Evolutionary conservation across 2,113 vertebrate species (phyloP).

Genomic region (Cynoglossus semilaevis): DNA sequence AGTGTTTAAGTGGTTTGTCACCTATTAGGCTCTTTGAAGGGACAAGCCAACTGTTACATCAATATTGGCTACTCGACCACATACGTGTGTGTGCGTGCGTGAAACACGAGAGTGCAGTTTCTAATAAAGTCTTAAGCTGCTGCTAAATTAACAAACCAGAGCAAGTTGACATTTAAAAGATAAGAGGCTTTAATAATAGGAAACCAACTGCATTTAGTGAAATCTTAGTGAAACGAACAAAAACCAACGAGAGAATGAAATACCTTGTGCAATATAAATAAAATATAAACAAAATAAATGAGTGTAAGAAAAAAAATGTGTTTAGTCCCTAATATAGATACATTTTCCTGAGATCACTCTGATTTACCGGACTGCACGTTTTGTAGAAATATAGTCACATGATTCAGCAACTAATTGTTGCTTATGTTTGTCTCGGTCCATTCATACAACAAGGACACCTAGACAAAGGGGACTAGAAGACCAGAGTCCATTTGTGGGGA

Average conservation of each 20-base stretch:
- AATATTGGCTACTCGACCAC: slow-evolving; percentile 37
- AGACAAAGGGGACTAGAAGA: slow-evolving; percentile 39
- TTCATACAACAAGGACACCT: neutral
- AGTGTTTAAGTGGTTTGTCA: slow-evolving; percentile 56
- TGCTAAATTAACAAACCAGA: slow-evolving; percentile 6
- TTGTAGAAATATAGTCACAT: neutral
- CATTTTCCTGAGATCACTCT: slow-evolving; percentile 6
- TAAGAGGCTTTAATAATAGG: neutral
- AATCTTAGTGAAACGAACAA: too few relatives aligned
- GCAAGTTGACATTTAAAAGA: slow-evolving; percentile 6
- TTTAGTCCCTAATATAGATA: too few relatives aligned
- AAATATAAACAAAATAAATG: too few relatives aligned
- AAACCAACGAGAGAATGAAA: too few relatives aligned
- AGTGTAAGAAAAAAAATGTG: too few relatives aligned
- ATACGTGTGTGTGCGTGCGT: neutral
- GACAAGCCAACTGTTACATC: slow-evolving; percentile 43
- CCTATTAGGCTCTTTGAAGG: slow-evolving; percentile 58
- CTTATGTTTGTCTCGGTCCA: slow-evolving; percentile 8
- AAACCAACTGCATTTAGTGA: too few relatives aligned
- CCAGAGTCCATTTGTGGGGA: slow-evolving; percentile 57
- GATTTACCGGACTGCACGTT: neutral
- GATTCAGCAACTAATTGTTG: slow-evolving; percentile 9
- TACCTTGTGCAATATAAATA: too few relatives aligned
- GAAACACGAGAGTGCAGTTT: neutral
- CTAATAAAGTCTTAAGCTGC: slow-evolving; percentile 4